phyloP scores from a whole-genome alignment of 2,113 vertebrate species.

The Ceyx melanurus region DNA sequence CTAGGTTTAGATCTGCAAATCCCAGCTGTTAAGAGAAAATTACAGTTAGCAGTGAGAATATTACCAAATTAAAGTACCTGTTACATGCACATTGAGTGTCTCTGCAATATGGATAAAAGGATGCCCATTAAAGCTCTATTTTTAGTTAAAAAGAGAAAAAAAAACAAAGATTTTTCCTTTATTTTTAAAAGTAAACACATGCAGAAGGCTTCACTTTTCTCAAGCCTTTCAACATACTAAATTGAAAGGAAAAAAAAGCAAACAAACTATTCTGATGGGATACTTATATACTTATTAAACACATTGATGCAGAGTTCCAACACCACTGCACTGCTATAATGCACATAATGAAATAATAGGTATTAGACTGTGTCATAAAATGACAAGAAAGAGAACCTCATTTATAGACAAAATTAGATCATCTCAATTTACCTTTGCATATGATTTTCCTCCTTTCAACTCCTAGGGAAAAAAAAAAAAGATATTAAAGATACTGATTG shows the following conservation, averaged over 20 bases:
- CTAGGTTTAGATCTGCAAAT: conserved; percentile 95
- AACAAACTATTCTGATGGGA: not conserved
- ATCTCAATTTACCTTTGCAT: conserved; percentile 87
- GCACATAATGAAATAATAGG: not conserved
- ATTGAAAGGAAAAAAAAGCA: not conserved
- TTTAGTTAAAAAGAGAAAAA: not conserved
- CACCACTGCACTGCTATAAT: not conserved
- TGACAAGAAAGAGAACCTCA: not conserved
- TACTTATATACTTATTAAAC: not conserved
- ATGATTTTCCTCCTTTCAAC: conserved; percentile 93
- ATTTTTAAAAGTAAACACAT: not conserved
- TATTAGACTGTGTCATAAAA: not conserved
- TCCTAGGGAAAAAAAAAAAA: conserved; percentile 78
- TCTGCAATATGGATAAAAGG: not conserved
- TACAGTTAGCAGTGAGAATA: not conserved
- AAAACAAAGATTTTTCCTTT: not conserved
- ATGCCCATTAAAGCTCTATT: not conserved
- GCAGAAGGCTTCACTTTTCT: not conserved
- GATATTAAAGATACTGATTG: not conserved
- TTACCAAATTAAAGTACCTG: not conserved
- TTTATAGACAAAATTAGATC: not conserved
- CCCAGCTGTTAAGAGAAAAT: conserved; percentile 86
- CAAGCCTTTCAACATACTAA: not conserved
- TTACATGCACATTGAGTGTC: not conserved
- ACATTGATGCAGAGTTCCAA: not conserved